Evolutionary conservation across 92 coral and sea anemone species (phyloP).

Genomic region (Paramuricea clavata): DNA sequence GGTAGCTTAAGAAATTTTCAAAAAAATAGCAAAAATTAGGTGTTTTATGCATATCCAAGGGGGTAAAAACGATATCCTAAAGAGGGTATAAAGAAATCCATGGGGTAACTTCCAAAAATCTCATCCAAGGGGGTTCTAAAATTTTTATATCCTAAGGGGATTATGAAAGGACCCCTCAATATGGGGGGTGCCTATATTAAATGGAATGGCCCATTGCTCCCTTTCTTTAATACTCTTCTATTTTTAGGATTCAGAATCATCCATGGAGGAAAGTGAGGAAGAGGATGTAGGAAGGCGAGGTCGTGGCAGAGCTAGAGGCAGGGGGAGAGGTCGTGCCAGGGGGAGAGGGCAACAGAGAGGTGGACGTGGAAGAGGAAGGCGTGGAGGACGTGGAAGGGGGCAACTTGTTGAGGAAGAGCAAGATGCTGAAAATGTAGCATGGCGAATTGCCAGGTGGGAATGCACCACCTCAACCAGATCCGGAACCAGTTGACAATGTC

Average conservation of each 20-base stretch:
- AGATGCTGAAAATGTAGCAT: slow-evolving; percentile 41
- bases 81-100: too few species aligned
- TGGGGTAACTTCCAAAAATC: too few species aligned
- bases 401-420: slow-evolving; percentile 11
- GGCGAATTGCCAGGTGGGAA: slow-evolving; percentile 24
- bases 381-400: too few species aligned
- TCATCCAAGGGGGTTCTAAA: too few species aligned
- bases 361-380: slow-evolving; percentile 37
- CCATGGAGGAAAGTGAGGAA: neutral
- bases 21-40: too few species aligned
- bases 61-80: too few species aligned
- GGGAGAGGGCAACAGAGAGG: slow-evolving; percentile 34
- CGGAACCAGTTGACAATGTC: slow-evolving; percentile 7
- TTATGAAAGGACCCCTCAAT: neutral
- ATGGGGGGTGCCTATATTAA: neutral
- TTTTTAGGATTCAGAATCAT: slow-evolving; percentile 25
- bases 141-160: too few species aligned
- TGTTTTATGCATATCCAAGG: too few species aligned
- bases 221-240: neutral
- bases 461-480: slow-evolving; percentile 15
- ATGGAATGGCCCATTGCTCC: neutral
- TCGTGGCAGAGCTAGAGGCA: neutral
- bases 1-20: too few species aligned
- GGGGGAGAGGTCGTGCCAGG: slow-evolving; percentile 41
- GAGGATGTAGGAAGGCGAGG: neutral